These are phyloP conservation scores for Alectoris magna DNA, from an alignment of 2,797 vertebrate genomes.

Conservation along the genomic window DNA sequence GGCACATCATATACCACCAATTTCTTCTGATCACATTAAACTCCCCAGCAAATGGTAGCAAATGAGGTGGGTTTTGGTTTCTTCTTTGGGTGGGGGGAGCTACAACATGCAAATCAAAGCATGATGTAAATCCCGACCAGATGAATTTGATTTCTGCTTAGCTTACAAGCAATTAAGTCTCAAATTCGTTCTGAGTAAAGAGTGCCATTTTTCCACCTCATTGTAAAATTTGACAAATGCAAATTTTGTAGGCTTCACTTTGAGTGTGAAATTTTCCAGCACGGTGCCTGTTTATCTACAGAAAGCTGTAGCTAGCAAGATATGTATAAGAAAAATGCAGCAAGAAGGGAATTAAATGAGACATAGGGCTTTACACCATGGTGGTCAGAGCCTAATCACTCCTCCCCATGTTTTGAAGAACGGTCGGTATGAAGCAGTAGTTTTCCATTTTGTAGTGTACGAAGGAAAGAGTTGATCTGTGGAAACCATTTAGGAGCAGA, in stretches of 20 bases:
- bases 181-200: constrained; percentile 13
- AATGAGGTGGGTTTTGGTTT: background rate
- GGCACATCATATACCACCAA: background rate
- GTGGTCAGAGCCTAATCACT: constrained; percentile 37
- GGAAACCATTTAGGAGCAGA: constrained; percentile 18
- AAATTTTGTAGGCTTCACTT: constrained; percentile 50
- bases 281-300: constrained; percentile 18
- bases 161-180: constrained; percentile 27
- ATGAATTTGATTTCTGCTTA: background rate
- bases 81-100: background rate
- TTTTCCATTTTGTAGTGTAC: constrained; percentile 18
- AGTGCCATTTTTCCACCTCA: constrained; percentile 37
- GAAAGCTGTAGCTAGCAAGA: constrained; percentile 46
- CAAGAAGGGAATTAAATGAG: constrained; percentile 29
- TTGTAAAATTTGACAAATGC: constrained; percentile 54
- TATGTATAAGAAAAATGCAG: constrained; percentile 13
- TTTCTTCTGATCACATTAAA: background rate
- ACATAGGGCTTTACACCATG: background rate
- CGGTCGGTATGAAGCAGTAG: background rate
- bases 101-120: background rate
- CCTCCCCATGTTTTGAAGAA: constrained; percentile 11
- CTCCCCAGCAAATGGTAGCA: background rate
- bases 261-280: constrained; percentile 50
- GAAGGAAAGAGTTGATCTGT: background rate
- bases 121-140: background rate